Percentiles rank a stretch among this genome's conserved stretches.
phyloP scores from a whole-genome alignment of 2,113 vertebrate genomes.

The Haemorhous mexicanus region DNA sequence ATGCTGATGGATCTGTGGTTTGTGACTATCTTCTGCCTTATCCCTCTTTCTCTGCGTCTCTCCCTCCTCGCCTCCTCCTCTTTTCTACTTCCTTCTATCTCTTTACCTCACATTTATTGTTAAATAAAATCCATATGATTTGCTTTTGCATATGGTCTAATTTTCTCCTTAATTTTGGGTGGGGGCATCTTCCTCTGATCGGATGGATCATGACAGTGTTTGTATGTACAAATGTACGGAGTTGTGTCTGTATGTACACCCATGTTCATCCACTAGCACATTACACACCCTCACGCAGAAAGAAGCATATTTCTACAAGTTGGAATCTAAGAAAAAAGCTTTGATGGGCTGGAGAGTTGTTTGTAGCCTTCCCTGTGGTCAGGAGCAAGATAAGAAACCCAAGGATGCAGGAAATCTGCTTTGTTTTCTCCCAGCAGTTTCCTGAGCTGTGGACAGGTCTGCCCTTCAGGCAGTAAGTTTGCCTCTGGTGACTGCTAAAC shows the following conservation, averaged over 20 bases:
- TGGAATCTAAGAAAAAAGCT: not conserved
- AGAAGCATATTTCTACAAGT: not conserved
- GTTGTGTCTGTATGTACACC: not conserved
- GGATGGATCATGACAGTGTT: not conserved
- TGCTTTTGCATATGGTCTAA: not conserved
- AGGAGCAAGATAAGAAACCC: not conserved
- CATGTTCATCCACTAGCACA: not conserved
- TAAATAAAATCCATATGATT: not conserved
- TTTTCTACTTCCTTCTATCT: not conserved
- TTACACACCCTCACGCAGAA: rapidly evolving
- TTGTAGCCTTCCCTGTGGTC: not conserved
- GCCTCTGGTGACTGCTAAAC: not conserved
- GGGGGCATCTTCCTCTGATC: not conserved
- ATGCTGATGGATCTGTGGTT: not conserved
- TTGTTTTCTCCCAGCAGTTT: not conserved
- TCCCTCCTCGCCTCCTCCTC: rapidly evolving
- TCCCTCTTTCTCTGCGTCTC: not conserved
- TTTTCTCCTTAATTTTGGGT: not conserved
- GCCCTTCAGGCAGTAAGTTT: not conserved
- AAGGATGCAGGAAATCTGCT: not conserved
- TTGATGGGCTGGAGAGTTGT: not conserved
- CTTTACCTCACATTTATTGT: not conserved
- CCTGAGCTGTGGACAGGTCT: not conserved
- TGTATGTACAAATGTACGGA: not conserved
- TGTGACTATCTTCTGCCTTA: not conserved